A percentile compares a stretch with the other conserved stretches of the same genome.
Conservation (phyloP, 2,888 invertebrate genomes). For the Meteorus cinctellus region DNA sequence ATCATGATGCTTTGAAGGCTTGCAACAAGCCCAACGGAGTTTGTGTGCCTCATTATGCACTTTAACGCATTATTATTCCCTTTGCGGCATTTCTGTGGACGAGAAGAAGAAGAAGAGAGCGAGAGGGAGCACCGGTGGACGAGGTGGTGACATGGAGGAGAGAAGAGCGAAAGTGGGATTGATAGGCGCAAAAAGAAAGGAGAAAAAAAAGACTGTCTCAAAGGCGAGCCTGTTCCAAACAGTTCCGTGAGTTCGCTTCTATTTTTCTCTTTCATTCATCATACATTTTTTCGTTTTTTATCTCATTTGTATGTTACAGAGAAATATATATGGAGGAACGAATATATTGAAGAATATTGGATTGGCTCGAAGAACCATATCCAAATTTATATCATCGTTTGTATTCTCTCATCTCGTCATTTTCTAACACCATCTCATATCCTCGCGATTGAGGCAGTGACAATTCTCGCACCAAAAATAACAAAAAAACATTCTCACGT, state of each 20-base stretch:
- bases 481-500: constrained; percentile 27
- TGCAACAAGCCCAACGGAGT: constrained; percentile 46
- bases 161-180: constrained; percentile 47
- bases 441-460: constrained; percentile 1
- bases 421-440: constrained; percentile 10
- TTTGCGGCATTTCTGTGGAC: constrained; percentile 56
- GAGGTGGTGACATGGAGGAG: background rate
- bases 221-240: constrained; percentile 56
- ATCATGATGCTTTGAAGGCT: constrained; percentile 40
- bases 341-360: background rate
- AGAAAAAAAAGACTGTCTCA: constrained; percentile 57
- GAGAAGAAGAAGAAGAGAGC: background rate
- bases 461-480: background rate
- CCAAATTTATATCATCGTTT: background rate
- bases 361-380: background rate
- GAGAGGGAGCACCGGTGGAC: too few relatives aligned
- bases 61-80: constrained; percentile 65
- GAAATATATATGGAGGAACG: background rate
- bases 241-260: constrained; percentile 39
- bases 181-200: constrained; percentile 60
- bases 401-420: background rate
- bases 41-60: constrained; percentile 65
- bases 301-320: background rate
- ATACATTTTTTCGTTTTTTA: background rate
- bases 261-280: background rate